Evolutionary conservation across 2,888 invertebrate genomes (phyloP).

Genomic region (Macropis europaea): DNA sequence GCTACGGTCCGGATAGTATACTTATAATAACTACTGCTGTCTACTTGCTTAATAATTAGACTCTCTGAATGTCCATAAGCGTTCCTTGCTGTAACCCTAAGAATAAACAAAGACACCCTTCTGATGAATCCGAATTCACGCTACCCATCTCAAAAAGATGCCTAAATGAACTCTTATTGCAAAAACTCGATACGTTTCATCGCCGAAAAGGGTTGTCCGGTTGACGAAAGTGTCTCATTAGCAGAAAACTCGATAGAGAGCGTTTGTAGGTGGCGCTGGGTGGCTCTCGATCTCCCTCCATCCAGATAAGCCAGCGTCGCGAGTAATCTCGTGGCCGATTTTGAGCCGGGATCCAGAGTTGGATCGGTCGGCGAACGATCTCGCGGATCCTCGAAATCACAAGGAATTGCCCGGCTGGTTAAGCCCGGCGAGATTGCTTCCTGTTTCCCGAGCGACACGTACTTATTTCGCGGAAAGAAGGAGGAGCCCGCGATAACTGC

Average conservation of each 20-base stretch:
- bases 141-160: too few species aligned
- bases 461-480: conserved; percentile 61
- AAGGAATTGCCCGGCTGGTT: conserved; percentile 62
- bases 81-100: too few species aligned
- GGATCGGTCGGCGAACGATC: conserved; percentile 32
- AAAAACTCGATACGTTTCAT: too few species aligned
- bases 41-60: too few species aligned
- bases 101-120: too few species aligned
- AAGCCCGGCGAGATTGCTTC: conserved; percentile 72
- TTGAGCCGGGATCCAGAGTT: conserved; percentile 46
- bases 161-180: too few species aligned
- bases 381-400: conserved; percentile 51
- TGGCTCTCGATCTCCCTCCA: not conserved
- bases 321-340: conserved; percentile 54
- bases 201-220: not conserved
- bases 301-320: conserved; percentile 28
- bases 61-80: too few species aligned
- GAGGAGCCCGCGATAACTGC: conserved; percentile 52
- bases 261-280: not conserved
- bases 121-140: too few species aligned
- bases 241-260: not conserved
- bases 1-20: too few species aligned
- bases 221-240: conserved; percentile 15
- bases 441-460: conserved; percentile 68
- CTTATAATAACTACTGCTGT: too few species aligned